Evolutionary conservation across 2,888 invertebrate genomes (phyloP).

Genomic region (Chouioia cunea): DNA sequence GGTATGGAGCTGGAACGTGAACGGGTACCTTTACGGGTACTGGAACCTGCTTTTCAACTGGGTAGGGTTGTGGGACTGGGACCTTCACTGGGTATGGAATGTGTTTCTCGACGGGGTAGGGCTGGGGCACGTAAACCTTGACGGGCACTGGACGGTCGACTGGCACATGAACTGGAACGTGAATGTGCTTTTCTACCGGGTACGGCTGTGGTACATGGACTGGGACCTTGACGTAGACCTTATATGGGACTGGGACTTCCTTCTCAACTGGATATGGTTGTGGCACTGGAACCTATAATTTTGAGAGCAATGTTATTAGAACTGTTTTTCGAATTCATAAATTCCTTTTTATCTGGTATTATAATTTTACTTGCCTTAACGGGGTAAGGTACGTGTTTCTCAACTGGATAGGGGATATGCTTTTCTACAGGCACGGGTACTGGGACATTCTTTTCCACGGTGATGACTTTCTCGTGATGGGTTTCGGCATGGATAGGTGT

Average conservation of each 20-base stretch:
- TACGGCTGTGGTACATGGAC: conserved; percentile 83
- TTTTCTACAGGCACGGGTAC: conserved; percentile 64
- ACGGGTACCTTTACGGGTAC: conserved; percentile 81
- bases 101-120: conserved; percentile 84
- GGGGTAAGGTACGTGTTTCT: conserved; percentile 76
- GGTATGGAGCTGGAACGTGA: conserved; percentile 73
- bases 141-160: conserved; percentile 85
- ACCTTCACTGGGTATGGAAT: conserved; percentile 82
- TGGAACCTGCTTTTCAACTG: conserved; percentile 81
- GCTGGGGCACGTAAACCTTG: conserved; percentile 83
- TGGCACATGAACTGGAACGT: conserved; percentile 77
- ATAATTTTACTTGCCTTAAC: conserved; percentile 67
- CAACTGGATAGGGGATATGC: conserved; percentile 75
- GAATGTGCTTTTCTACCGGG: conserved; percentile 84
- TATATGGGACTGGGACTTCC: conserved; percentile 80
- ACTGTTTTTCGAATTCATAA: conserved; percentile 70
- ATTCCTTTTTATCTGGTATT: neutral
- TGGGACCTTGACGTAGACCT: conserved; percentile 84
- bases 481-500: conserved; percentile 52
- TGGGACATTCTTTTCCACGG: conserved; percentile 76
- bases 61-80: conserved; percentile 78
- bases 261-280: conserved; percentile 79
- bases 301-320: neutral
- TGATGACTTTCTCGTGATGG: conserved; percentile 75
- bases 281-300: conserved; percentile 71